These are phyloP conservation scores for Cyrtonyx montezumae DNA, from an alignment of 2,113 vertebrate species.

Conservation along the genomic window DNA sequence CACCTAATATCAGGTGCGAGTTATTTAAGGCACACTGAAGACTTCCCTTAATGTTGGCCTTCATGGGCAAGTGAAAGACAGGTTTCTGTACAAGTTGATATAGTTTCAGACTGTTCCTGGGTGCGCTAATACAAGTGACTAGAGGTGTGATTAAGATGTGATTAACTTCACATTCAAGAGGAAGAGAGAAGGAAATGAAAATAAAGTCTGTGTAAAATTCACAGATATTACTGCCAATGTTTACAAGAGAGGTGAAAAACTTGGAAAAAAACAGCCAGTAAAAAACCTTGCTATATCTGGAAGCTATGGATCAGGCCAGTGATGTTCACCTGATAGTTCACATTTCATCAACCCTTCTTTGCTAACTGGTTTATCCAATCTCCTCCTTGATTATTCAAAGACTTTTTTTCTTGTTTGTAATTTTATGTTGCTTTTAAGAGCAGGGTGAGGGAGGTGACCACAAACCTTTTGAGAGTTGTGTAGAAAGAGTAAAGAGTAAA, in stretches of 20 bases:
- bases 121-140: not conserved
- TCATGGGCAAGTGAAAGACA: not conserved
- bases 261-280: not conserved
- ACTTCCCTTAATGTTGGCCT: not conserved
- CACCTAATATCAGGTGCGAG: not conserved
- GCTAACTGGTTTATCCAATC: not conserved
- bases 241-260: not conserved
- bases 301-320: not conserved
- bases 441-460: not conserved
- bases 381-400: not conserved
- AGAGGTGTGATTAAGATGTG: not conserved
- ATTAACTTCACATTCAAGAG: not conserved
- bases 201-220: not conserved
- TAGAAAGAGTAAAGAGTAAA: constrained; percentile 21
- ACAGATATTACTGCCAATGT: not conserved
- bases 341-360: not conserved
- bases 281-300: not conserved
- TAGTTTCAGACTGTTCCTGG: not conserved
- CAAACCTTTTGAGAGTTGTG: not conserved
- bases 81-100: not conserved
- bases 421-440: not conserved
- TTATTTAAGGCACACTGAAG: not conserved
- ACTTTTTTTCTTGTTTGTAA: constrained; percentile 26
- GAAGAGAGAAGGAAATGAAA: not conserved
- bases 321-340: not conserved